These are phyloP conservation scores for Oikopleura vanhoeffeni DNA, from an alignment of 23 tunicate species.

Conservation along the genomic window DNA sequence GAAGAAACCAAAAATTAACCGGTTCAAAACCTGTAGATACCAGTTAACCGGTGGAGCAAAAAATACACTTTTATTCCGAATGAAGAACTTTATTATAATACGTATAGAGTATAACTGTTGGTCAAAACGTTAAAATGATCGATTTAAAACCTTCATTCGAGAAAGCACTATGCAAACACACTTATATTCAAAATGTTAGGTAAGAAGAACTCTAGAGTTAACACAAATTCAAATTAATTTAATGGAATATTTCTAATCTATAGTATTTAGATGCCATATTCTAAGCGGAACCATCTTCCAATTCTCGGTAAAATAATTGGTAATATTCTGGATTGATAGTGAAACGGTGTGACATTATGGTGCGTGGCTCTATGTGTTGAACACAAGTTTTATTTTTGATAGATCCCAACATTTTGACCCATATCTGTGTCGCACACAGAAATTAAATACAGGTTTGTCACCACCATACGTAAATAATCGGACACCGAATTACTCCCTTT, in stretches of 20 bases:
- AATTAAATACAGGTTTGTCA: constrained; percentile 90
- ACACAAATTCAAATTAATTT: constrained; percentile 67
- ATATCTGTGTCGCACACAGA: constrained; percentile 82
- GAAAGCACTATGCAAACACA: too few relatives aligned
- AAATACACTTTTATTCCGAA: background rate
- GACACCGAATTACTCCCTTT: constrained; percentile 95
- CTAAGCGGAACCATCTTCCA: constrained; percentile 76
- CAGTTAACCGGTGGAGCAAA: background rate
- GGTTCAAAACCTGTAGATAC: background rate
- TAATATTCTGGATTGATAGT: constrained; percentile 72
- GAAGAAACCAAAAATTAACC: background rate
- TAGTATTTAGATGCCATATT: constrained; percentile 94
- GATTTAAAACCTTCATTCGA: too few relatives aligned
- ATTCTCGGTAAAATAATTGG: constrained; percentile 93
- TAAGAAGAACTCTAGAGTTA: constrained; percentile 95
- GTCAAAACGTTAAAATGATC: constrained; percentile 33
- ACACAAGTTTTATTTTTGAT: constrained; percentile 97
- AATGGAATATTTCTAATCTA: constrained; percentile 63
- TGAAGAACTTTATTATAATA: background rate
- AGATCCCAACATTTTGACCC: constrained; percentile 87
- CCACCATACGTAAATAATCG: constrained; percentile 96
- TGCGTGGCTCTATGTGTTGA: constrained; percentile 79
- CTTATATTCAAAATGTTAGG: too few relatives aligned
- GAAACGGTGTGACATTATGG: constrained; percentile 80
- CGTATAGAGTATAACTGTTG: background rate